A percentile compares a stretch with the other conserved stretches of the same genome.
Evolutionary conservation across 2,888 invertebrate genomes (phyloP).

Genomic region (Salticus scenicus): DNA sequence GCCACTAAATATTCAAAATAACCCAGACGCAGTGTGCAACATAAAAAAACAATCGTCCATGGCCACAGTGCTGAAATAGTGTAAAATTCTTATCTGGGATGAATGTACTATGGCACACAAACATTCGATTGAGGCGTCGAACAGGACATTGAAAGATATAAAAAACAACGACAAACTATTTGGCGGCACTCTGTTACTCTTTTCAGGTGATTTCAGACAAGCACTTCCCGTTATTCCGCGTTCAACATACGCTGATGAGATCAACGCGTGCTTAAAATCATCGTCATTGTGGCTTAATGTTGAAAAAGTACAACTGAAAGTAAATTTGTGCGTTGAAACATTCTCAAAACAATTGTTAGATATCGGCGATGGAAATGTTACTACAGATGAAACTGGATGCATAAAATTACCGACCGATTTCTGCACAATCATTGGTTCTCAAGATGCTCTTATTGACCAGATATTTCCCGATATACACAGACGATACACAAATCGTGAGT

Average conservation of each 20-base stretch:
- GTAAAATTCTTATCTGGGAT: neutral
- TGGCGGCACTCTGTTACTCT: neutral
- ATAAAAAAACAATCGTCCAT: neutral
- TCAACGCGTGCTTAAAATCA: neutral
- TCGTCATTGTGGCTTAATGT: neutral
- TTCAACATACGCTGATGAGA: neutral
- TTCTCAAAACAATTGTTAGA: too few species aligned
- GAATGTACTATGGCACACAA: slow-evolving; percentile 13
- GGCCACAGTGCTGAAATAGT: neutral
- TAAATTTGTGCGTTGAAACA: neutral
- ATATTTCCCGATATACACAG: too few species aligned
- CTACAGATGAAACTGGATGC: too few species aligned
- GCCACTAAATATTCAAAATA: neutral
- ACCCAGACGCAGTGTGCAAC: neutral
- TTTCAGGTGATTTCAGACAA: neutral
- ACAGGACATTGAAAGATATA: neutral
- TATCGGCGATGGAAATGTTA: too few species aligned
- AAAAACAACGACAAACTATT: neutral
- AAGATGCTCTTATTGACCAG: too few species aligned
- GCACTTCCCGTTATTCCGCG: neutral
- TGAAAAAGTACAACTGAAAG: neutral
- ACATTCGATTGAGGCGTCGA: neutral
- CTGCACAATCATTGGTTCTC: too few species aligned
- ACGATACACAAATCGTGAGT: too few species aligned
- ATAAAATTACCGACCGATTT: too few species aligned